Base-by-base conservation (phyloP, 1,140 invertebrate species). In the Melitaea cinxia region DNA sequence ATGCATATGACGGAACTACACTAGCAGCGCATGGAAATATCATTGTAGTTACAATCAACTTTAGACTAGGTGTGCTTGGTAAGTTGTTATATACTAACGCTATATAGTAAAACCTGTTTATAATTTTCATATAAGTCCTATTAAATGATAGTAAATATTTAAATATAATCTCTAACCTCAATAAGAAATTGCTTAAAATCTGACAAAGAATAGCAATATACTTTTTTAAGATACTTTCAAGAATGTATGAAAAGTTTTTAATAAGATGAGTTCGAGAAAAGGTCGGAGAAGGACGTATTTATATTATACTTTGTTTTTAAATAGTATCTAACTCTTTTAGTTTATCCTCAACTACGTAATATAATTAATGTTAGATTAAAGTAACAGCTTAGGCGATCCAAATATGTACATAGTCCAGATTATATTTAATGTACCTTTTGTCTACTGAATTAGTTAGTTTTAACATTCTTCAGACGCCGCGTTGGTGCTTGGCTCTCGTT, bases 1-100 rank as follows among this genome's bases (percentile, higher is more conserved):
- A 98, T 92, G 94, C 97, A 4, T 98, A 99, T 87, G 97, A 99
- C 88, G 98, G 97, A 58, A 97, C 96, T 57, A 95, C 97, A 23
- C 91, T 99, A 49, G 96, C 97, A 58, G 95, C 96, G 61, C 95
- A 96, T 77, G 96, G 98, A 63, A 95, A 97, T 82, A 94, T 99
- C 78, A 96, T 99, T 80, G 97, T 99, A 65, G 96, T 99, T 81
- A 98, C 98, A 73, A 95, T 99, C 82, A 99, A 99, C 93, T 99
- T 98, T 93, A 94, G 98, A 76, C 94, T 99, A 60, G 98, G 98
- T 61, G 95, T 99, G 73, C 93, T 99, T 83, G 98, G 98, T 97
- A 92, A 95, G 94, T 65, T 54, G 37, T 56, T 39, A 19, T 7
- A 5, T 45, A 7, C 17, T 45, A 45, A 9, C 10, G 9, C n/a